Conservation (phyloP, 2,113 vertebrate species). For the Mobula birostris region DNA sequence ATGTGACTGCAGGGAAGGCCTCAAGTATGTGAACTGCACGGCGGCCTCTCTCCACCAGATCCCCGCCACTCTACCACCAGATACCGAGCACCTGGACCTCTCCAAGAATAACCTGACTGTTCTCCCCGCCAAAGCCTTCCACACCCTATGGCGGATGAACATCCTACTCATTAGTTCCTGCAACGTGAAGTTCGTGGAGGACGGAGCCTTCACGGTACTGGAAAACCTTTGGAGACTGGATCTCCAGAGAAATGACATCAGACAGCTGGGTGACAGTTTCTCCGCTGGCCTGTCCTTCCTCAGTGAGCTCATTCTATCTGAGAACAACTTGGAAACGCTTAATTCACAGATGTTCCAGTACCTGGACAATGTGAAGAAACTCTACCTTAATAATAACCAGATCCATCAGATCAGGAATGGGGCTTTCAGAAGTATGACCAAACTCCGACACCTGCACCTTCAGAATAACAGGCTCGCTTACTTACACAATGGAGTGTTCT, state of each 20-base stretch:
- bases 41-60: slow-evolving; percentile 44
- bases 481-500: slow-evolving; percentile 58
- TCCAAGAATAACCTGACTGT: slow-evolving; percentile 56
- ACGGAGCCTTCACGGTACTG: slow-evolving; percentile 54
- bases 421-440: slow-evolving; percentile 57
- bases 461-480: slow-evolving; percentile 52
- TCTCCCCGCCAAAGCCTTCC: slow-evolving; percentile 50
- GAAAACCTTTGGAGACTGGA: slow-evolving; percentile 64
- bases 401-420: slow-evolving; percentile 51
- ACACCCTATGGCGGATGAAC: slow-evolving; percentile 51
- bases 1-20: slow-evolving; percentile 55
- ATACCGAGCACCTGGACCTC: slow-evolving; percentile 62
- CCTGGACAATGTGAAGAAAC: slow-evolving; percentile 58
- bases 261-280: slow-evolving; percentile 51
- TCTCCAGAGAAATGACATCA: slow-evolving; percentile 60
- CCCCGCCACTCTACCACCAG: slow-evolving; percentile 48
- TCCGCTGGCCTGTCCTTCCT: slow-evolving; percentile 56
- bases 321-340: slow-evolving; percentile 54
- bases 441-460: slow-evolving; percentile 59
- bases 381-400: slow-evolving; percentile 58
- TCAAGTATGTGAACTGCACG: slow-evolving; percentile 60
- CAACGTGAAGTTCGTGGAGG: slow-evolving; percentile 51
- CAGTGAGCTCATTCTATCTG: slow-evolving; percentile 54
- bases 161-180: slow-evolving; percentile 63
- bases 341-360: slow-evolving; percentile 52